phyloP scores from a whole-genome alignment of 2,113 vertebrate species.

The Aptenodytes patagonicus region DNA sequence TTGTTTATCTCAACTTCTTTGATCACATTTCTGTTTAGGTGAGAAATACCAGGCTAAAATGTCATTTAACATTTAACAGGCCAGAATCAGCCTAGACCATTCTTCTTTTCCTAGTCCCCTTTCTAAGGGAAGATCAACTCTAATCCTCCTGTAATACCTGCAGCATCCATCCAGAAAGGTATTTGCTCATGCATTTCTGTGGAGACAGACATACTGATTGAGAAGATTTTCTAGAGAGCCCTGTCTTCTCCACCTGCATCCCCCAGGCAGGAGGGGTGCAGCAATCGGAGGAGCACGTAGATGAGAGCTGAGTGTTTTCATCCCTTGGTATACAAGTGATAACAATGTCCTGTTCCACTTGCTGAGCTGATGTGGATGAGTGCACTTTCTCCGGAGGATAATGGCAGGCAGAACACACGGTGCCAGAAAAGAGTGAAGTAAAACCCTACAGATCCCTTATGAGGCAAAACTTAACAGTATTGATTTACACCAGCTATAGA shows the following conservation, averaged over 20 bases:
- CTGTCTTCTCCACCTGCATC: neutral
- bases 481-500: neutral
- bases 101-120: neutral
- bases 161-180: neutral
- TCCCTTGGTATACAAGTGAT: neutral
- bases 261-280: neutral
- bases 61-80: neutral
- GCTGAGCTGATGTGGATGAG: constrained; percentile 1
- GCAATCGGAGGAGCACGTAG: neutral
- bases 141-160: neutral
- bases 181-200: neutral
- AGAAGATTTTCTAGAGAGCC: neutral
- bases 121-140: neutral
- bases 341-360: neutral
- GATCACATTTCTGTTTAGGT: neutral
- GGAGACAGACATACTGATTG: neutral
- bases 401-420: neutral
- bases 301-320: neutral
- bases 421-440: neutral
- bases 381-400: neutral
- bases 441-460: neutral
- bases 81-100: neutral
- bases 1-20: neutral
- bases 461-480: neutral
- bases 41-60: neutral